These are phyloP conservation scores for Ichneumon xanthorius DNA, from an alignment of 2,888 invertebrate genomes.

Conservation along the genomic window DNA sequence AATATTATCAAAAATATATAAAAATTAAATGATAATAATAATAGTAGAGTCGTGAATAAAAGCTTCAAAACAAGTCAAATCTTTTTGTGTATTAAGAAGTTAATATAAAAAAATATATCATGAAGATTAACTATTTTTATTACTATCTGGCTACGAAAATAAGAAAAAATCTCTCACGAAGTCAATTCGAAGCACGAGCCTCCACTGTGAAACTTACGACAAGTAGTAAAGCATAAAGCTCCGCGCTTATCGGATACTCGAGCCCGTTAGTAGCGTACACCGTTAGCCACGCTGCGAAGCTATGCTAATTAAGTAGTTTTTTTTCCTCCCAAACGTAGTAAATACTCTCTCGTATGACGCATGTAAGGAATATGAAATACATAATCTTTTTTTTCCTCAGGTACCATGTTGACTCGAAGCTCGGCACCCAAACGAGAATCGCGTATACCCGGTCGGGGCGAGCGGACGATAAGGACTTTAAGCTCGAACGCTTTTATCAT, in stretches of 20 bases:
- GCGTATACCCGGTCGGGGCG: constrained; percentile 16
- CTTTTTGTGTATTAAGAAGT: background rate
- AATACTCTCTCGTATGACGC: background rate
- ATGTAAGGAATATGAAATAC: background rate
- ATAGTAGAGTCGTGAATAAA: too few species aligned
- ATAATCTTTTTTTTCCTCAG: background rate
- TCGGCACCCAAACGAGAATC: constrained; percentile 33
- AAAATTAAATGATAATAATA: background rate
- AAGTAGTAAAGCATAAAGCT: background rate
- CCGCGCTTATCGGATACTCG: background rate
- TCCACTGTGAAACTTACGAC: background rate
- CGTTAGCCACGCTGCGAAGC: background rate
- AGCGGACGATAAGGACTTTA: constrained; percentile 48
- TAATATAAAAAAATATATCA: too few species aligned
- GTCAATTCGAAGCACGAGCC: background rate
- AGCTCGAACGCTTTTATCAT: constrained; percentile 52
- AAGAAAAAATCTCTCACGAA: background rate
- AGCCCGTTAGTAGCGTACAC: background rate
- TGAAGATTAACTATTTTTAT: too few species aligned
- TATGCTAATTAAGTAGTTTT: constrained; percentile 24
- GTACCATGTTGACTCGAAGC: constrained; percentile 7
- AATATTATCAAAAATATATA: background rate
- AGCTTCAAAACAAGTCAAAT: background rate
- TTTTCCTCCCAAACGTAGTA: background rate
- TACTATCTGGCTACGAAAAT: background rate